Base-by-base conservation (phyloP, 2,113 vertebrate species). In the Semnornis frantzii region DNA sequence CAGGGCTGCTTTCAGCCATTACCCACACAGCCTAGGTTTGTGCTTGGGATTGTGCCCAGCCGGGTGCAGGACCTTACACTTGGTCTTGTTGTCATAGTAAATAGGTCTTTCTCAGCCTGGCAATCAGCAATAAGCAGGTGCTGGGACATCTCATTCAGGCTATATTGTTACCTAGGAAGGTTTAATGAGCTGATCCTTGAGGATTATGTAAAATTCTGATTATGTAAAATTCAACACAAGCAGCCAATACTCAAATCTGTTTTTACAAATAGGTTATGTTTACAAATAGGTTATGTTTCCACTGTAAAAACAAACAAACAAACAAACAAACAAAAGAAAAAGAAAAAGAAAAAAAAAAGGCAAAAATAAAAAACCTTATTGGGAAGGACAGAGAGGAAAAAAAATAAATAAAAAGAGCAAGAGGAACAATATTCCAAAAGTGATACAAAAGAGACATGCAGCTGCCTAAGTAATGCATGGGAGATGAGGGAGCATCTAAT, bases 401-500 rank as follows among this genome's bases (percentile, higher is more conserved):
- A 46, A 16, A 44, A 15, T 15, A 17, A 59, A 52, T 8, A 39
- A 39, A 92, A 48, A 78, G 60, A 34, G 30, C 13, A 3, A 59
- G 34, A 65, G 12, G 44, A 81, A 55, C 4, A 50, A 9, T n/a
- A 48, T 63, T 78, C 30, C 17, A 90, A 54, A 91, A 59, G 12
- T 69, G n/a, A 82, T 65, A 65, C 15, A 66, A 65, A 80, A 92
- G 24, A 74, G n/a, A 94, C 39, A 70, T 88, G 17, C 69, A 8
- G 14, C 64, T 90, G 55, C 63, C 55, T 68, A 90, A 95, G 64
- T 57, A 93, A 89, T 74, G 63, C 10, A 83, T 58, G 72, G 69
- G 52, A 89, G 75, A 93, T 76, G 63, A 91, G 94, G 91, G 96
- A 96, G 17, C 34, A 58, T 71, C 69, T 84, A 90, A 78, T 83